Evolutionary conservation across 1,140 invertebrate genomes (phyloP).

Genomic region (Cataglyphis hispanica): DNA sequence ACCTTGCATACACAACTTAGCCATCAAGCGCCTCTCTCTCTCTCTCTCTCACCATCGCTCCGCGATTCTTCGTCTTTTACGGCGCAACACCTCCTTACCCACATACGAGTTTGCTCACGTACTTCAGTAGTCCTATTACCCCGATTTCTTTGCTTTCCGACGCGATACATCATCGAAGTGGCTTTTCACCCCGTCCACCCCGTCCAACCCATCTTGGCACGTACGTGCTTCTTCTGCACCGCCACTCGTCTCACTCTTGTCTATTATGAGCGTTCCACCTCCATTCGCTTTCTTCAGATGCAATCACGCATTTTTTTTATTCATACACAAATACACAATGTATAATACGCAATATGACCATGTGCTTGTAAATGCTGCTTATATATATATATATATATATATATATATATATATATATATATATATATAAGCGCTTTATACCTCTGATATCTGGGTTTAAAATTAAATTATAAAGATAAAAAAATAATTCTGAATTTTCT

Average conservation of each 20-base stretch:
- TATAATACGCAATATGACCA: neutral
- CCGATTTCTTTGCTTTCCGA: slow-evolving; percentile 70
- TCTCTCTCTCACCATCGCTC: no score
- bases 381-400: no score
- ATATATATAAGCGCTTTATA: no score
- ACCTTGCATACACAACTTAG: slow-evolving; percentile 52
- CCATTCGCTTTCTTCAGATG: slow-evolving; percentile 47
- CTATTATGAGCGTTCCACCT: slow-evolving; percentile 45
- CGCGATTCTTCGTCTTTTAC: slow-evolving; percentile 23
- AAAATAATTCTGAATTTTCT: neutral
- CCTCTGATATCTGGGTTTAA: no score
- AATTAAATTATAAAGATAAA: neutral
- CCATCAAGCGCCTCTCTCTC: neutral
- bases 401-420: neutral
- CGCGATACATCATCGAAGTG: slow-evolving; percentile 71
- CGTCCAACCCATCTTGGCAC: slow-evolving; percentile 25
- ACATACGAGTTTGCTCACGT: slow-evolving; percentile 73
- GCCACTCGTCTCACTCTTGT: slow-evolving; percentile 29
- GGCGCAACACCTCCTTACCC: slow-evolving; percentile 34
- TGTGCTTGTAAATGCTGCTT: neutral
- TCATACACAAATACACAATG: neutral
- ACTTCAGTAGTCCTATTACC: slow-evolving; percentile 71
- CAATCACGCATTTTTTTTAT: slow-evolving; percentile 1
- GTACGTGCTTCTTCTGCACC: slow-evolving; percentile 45
- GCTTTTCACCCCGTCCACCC: slow-evolving; percentile 67